Percentiles rank a stretch among this genome's conserved stretches.
phyloP scores from a whole-genome alignment of 37 sponge, comb jelly and placozoan species.

The Halichondria panicea region DNA sequence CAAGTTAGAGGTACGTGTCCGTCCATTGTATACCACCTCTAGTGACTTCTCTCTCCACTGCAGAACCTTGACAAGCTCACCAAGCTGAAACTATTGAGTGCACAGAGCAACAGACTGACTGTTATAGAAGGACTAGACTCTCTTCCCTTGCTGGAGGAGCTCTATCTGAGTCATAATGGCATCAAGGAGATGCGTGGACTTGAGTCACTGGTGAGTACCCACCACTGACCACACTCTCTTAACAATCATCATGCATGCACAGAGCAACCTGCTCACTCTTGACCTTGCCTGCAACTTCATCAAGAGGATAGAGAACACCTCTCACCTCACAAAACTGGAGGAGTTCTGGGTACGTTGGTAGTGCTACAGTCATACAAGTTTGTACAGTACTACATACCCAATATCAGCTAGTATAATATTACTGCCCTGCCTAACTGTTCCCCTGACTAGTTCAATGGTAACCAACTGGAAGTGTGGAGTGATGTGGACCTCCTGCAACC shows the following conservation, averaged over 20 bases:
- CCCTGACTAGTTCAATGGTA: slow-evolving; percentile 71
- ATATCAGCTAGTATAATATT: not conserved
- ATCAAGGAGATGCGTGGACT: slow-evolving; percentile 74
- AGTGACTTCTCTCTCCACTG: slow-evolving; percentile 3
- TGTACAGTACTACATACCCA: not conserved
- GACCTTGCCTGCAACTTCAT: slow-evolving; percentile 77
- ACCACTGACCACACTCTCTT: not conserved
- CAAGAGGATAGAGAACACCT: slow-evolving; percentile 44
- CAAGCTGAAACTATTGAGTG: slow-evolving; percentile 67
- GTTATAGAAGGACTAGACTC: slow-evolving; percentile 75
- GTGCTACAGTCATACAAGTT: not conserved
- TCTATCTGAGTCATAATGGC: slow-evolving; percentile 90
- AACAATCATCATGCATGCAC: not conserved
- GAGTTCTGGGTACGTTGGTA: slow-evolving; percentile 84
- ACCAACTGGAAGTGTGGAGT: slow-evolving; percentile 63
- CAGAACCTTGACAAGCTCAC: slow-evolving; percentile 62
- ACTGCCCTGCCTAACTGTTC: not conserved
- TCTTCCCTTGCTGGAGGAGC: slow-evolving; percentile 67
- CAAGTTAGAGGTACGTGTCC: slow-evolving; percentile 52
- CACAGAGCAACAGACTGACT: slow-evolving; percentile 80
- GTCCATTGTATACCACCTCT: not conserved
- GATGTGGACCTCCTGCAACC: slow-evolving; percentile 56
- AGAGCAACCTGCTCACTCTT: slow-evolving; percentile 69
- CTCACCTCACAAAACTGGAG: slow-evolving; percentile 64
- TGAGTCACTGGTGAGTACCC: slow-evolving; percentile 20